Percentiles rank a stretch among this genome's conserved stretches.
These are phyloP conservation scores for Drosophila littoralis DNA, from an alignment of 1,140 invertebrate species.

Conservation along the genomic window DNA sequence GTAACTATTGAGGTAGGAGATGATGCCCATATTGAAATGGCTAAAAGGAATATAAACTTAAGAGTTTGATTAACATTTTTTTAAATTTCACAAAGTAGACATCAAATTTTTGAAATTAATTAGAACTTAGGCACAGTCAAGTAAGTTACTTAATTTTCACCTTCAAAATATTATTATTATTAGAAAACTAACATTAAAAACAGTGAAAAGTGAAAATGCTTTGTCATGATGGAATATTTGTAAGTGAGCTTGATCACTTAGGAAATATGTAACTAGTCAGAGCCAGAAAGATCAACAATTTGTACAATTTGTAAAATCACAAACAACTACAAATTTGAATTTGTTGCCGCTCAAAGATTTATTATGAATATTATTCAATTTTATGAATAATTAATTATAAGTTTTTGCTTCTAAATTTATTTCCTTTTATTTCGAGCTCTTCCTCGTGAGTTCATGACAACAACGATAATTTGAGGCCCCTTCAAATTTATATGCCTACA, in stretches of 20 bases:
- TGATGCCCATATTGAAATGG: no score
- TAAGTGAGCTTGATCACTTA: background rate
- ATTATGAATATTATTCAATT: constrained; percentile 46
- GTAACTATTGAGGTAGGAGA: no score
- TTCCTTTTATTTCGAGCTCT: constrained; percentile 29
- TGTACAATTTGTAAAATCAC: background rate
- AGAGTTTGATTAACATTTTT: no score
- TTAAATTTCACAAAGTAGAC: no score
- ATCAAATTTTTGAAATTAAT: no score
- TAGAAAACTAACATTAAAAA: no score
- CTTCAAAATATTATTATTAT: no score
- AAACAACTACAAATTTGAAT: constrained; percentile 1
- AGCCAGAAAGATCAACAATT: background rate
- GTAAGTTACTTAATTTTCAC: no score
- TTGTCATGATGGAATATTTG: background rate
- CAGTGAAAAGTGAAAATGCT: background rate
- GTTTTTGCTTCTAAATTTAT: constrained; percentile 40
- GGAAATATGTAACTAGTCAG: background rate
- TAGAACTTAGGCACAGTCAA: no score
- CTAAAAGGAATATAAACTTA: no score
- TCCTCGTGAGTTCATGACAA: constrained; percentile 35
- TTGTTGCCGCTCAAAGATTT: constrained; percentile 30
- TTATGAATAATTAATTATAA: constrained; percentile 66
- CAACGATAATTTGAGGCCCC: constrained; percentile 33
- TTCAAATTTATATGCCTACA: constrained; percentile 73